Evolutionary conservation across 2,797 vertebrate species (phyloP).

Genomic region (Sebastolobus alascanus): DNA sequence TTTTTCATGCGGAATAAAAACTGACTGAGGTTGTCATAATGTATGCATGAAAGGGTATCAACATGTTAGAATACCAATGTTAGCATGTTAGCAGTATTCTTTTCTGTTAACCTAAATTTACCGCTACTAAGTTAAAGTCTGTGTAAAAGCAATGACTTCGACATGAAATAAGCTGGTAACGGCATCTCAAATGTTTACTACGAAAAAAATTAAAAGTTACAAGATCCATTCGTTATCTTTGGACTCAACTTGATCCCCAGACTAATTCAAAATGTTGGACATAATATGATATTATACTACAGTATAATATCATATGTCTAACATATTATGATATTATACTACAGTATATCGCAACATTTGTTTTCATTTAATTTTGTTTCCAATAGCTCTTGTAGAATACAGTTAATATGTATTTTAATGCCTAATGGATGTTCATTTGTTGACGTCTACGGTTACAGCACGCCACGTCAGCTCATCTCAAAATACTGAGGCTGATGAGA

Average conservation of each 20-base stretch:
- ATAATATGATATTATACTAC: too few species aligned
- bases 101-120: neutral
- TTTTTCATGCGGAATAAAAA: too few species aligned
- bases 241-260: neutral
- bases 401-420: neutral
- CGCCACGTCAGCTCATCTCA: neutral
- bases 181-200: neutral
- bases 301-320: too few species aligned
- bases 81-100: neutral
- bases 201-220: neutral
- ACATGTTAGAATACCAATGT: neutral
- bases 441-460: too few species aligned
- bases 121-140: neutral
- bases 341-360: too few species aligned
- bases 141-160: neutral
- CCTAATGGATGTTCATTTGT: neutral
- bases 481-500: neutral
- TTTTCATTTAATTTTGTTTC: neutral
- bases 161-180: neutral
- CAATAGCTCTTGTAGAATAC: neutral
- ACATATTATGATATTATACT: too few species aligned
- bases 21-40: accelerated
- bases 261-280: too few species aligned
- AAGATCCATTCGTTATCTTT: neutral
- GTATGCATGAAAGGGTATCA: neutral